Evolutionary conservation across 2,113 vertebrate genomes (phyloP), one percentile per base, ranked within the genome.

Genomic region (Lycocorax pyrrhopterus): DNA sequence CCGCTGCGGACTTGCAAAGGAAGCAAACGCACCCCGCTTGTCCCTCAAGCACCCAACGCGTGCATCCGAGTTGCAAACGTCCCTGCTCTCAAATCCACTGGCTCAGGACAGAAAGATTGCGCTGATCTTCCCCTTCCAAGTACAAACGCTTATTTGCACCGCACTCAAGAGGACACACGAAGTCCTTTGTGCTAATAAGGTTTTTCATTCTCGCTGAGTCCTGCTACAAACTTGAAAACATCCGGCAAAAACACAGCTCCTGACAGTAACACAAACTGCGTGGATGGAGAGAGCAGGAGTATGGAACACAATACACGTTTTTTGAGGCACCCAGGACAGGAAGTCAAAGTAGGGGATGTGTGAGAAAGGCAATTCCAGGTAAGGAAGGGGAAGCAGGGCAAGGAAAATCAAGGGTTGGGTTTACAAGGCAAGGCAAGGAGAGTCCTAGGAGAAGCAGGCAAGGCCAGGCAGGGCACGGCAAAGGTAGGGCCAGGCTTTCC

Each of bases 301-400:
- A 3, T 1, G 20, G 43, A 47, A 60, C 7, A 10, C 18, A 35
- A 7, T 1, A 13, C 6, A 9, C 26, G 11, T 12, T 29, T 44
- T n/a, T 22, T 20, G 71, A 35, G 41, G 25, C 41, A 29, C 32
- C 32, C 72, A 23, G 43, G 55, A 21, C 11, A 10, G 33, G 53
- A 10, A 30, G 25, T 7, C 41, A 6, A 30, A 35, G 33, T 0
- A 6, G 33, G 55, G 43, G 26, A 30, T 35, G 33, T 13, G 43
- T 35, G 43, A 59, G 55, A 46, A 59, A 47, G 41, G 25, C 53
- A 29, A 5, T 13, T 29, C 33, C 7, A 22, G 32, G 53, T 35
- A 4, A 74, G 41, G 41, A 25, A 58, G 6, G 72, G 53, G 72
- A 35, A 58, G 33, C 10, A 22, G 41, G 19, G 41, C 33, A 30